phyloP scores from a whole-genome alignment of 1,140 invertebrate genomes.

The Antheraea pernyi region DNA sequence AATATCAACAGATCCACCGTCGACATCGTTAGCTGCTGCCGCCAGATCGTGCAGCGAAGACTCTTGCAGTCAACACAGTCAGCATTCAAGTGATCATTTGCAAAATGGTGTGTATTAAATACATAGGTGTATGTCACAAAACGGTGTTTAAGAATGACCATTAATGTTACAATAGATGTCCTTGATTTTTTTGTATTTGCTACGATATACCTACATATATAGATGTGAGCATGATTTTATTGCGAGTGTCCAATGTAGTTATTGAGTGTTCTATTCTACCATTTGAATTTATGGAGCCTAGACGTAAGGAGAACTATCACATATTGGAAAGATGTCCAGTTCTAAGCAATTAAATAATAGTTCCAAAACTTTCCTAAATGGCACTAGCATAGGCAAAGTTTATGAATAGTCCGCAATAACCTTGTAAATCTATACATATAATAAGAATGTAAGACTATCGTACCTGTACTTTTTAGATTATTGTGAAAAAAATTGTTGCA shows the following conservation, averaged over 20 bases:
- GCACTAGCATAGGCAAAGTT: no score
- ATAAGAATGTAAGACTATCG: no score
- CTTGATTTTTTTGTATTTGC: slow-evolving; percentile 8
- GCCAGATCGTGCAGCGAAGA: slow-evolving; percentile 59
- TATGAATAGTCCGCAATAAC: no score
- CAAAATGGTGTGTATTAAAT: slow-evolving; percentile 59
- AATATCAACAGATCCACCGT: slow-evolving; percentile 55
- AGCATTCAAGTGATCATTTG: slow-evolving; percentile 56
- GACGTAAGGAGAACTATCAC: no score
- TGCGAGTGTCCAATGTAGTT: not conserved
- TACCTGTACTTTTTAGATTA: no score
- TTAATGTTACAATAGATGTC: not conserved
- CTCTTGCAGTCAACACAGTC: slow-evolving; percentile 51
- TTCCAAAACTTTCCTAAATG: no score
- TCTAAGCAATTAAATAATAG: no score
- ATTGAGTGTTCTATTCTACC: no score
- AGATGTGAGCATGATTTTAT: slow-evolving; percentile 22
- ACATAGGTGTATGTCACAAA: slow-evolving; percentile 12
- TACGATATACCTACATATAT: not conserved
- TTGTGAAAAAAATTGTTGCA: no score
- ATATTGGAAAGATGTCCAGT: no score
- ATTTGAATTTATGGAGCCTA: no score
- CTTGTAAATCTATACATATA: no score
- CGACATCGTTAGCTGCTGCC: slow-evolving; percentile 41
- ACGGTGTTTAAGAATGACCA: not conserved